phyloP scores from a whole-genome alignment of 2,113 vertebrate genomes.

The Oncorhynchus kisutch region DNA sequence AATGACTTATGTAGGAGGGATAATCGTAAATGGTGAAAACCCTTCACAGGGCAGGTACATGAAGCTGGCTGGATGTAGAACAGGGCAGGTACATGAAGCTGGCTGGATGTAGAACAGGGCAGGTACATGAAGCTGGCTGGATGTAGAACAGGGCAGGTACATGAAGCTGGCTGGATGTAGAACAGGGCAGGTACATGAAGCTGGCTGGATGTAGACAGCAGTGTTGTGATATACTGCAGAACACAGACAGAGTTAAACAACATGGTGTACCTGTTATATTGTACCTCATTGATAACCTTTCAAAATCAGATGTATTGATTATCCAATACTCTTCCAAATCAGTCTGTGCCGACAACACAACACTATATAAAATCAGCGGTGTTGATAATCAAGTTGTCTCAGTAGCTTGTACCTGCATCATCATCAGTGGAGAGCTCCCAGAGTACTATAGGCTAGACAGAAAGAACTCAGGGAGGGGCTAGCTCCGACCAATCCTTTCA shows the following conservation, averaged over 20 bases:
- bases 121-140: constrained; percentile 21
- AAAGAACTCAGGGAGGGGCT: constrained; percentile 14
- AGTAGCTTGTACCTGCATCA: constrained; percentile 36
- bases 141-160: too few species aligned
- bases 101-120: neutral
- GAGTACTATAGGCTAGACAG: constrained; percentile 19
- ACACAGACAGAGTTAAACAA: constrained; percentile 40
- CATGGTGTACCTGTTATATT: constrained; percentile 28
- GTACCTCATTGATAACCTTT: constrained; percentile 41
- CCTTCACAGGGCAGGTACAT: constrained; percentile 28
- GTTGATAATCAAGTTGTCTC: constrained; percentile 28
- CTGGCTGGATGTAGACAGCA: constrained; percentile 15
- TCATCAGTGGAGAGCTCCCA: constrained; percentile 23
- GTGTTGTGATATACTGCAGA: constrained; percentile 41
- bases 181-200: constrained; percentile 23
- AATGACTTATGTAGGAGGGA: constrained; percentile 13
- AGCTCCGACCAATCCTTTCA: constrained; percentile 12
- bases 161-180: constrained; percentile 12
- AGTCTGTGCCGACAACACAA: constrained; percentile 7
- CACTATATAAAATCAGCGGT: constrained; percentile 19
- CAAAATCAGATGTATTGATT: constrained; percentile 26
- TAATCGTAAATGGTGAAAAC: constrained; percentile 28
- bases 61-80: constrained; percentile 19
- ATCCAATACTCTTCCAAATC: constrained; percentile 16
- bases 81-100: constrained; percentile 27